Percentiles rank a stretch among this genome's conserved stretches.
These are phyloP conservation scores for Scaptomyza flava DNA, from an alignment of 2,888 invertebrate genomes.

Conservation along the genomic window DNA sequence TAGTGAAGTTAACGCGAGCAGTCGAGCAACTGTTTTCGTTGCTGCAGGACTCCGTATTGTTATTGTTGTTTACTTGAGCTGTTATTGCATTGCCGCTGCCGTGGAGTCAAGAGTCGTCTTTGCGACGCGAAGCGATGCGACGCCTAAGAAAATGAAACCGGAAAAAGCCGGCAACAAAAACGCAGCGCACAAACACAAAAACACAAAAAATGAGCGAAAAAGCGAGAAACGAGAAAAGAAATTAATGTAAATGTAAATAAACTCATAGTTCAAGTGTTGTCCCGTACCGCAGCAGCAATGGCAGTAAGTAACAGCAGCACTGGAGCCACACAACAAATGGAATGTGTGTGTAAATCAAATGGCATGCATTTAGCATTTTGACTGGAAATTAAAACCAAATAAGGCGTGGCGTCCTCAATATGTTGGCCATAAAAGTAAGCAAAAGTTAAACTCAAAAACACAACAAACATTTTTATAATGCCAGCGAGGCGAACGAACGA, in stretches of 20 bases:
- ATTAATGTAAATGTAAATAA: conserved; percentile 64
- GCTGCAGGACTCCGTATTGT: conserved; percentile 21
- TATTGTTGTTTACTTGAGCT: conserved; percentile 26
- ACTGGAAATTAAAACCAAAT: conserved; percentile 65
- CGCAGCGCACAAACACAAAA: conserved; percentile 4
- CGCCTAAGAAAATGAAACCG: conserved; percentile 27
- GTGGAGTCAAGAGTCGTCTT: conserved; percentile 56
- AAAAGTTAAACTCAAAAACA: conserved; percentile 2
- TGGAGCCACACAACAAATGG: conserved; percentile 45
- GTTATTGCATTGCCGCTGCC: conserved; percentile 9
- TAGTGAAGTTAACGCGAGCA: conserved; percentile 52
- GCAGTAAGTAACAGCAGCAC: conserved; percentile 11
- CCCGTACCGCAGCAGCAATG: conserved; percentile 19
- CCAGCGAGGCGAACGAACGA: conserved; percentile 1
- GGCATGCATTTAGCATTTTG: conserved; percentile 55
- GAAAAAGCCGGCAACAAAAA: conserved; percentile 18
- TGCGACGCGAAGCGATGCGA: conserved; percentile 25
- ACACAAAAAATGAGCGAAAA: neutral
- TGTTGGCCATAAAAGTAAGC: conserved; percentile 43
- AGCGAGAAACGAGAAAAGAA: conserved; percentile 16
- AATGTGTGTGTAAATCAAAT: conserved; percentile 61
- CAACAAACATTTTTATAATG: neutral
- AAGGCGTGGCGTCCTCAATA: conserved; percentile 42
- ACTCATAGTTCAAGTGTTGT: conserved; percentile 62
- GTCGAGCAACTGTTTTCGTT: conserved; percentile 45